phyloP scores from a whole-genome alignment of 2,113 vertebrate species.

The Nansenia antarctica region DNA sequence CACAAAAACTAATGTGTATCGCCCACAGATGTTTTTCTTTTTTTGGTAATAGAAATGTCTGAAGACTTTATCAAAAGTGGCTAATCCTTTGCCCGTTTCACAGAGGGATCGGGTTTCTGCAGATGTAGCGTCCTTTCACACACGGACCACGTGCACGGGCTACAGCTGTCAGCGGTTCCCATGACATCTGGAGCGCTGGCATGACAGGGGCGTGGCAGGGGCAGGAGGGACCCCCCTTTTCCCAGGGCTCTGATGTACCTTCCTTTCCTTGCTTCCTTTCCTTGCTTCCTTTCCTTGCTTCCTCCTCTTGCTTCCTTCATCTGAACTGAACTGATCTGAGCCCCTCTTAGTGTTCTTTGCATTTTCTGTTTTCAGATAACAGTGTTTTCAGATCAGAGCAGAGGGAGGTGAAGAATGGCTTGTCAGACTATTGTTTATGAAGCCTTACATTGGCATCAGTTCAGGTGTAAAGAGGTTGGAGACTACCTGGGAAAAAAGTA shows the following conservation, averaged over 20 bases:
- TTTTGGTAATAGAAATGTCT: slow-evolving; percentile 71
- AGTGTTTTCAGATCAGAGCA: too few species aligned
- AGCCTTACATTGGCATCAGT: too few species aligned
- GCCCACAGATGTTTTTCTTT: slow-evolving; percentile 33
- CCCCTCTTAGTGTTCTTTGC: too few species aligned
- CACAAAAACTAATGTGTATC: too few species aligned
- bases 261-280: not conserved
- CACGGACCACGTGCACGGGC: slow-evolving; percentile 57
- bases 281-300: not conserved
- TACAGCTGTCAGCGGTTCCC: slow-evolving; percentile 78
- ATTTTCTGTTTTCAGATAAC: too few species aligned
- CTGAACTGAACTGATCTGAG: not conserved
- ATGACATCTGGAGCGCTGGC: slow-evolving; percentile 76
- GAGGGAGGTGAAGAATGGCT: too few species aligned
- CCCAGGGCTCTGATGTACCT: slow-evolving; percentile 14
- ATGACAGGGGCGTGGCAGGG: slow-evolving; percentile 66
- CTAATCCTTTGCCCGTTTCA: slow-evolving; percentile 76
- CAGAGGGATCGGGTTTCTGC: slow-evolving; percentile 78
- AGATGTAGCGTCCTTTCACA: slow-evolving; percentile 70
- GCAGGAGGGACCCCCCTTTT: slow-evolving; percentile 41
- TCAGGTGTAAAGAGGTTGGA: too few species aligned
- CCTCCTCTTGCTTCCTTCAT: not conserved
- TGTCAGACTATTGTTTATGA: too few species aligned
- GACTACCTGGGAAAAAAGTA: too few species aligned
- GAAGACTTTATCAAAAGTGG: slow-evolving; percentile 74